Evolutionary conservation across 2,797 vertebrate genomes (phyloP).

Genomic region (Notamacropus eugenii): DNA sequence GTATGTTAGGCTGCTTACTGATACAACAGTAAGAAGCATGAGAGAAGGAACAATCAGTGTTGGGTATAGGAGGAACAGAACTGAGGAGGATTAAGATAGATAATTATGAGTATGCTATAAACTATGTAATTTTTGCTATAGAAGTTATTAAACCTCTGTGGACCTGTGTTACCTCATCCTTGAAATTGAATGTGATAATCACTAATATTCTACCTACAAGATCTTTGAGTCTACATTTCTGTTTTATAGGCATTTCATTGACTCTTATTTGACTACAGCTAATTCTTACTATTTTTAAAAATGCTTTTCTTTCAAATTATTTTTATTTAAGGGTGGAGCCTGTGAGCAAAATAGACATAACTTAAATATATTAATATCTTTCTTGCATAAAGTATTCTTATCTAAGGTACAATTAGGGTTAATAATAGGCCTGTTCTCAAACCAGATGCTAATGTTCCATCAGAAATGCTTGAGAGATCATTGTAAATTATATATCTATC

Average conservation of each 20-base stretch:
- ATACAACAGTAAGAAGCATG: too few relatives aligned
- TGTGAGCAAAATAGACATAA: not conserved
- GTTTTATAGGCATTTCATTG: not conserved
- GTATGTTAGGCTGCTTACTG: too few relatives aligned
- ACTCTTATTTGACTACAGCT: not conserved
- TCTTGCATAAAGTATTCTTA: not conserved
- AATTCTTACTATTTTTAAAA: not conserved
- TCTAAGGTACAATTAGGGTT: not conserved
- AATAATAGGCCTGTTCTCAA: not conserved
- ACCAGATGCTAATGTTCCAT: not conserved
- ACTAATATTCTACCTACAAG: too few relatives aligned
- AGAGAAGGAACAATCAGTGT: too few relatives aligned
- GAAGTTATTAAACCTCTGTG: too few relatives aligned
- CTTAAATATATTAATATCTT: not conserved
- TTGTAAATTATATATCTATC: not conserved
- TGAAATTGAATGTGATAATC: too few relatives aligned
- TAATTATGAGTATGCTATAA: too few relatives aligned
- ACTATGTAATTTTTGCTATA: too few relatives aligned
- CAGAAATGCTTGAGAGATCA: not conserved
- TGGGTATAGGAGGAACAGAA: too few relatives aligned
- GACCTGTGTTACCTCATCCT: too few relatives aligned
- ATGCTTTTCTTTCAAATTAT: not conserved
- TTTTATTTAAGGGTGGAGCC: not conserved
- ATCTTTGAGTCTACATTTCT: too few relatives aligned
- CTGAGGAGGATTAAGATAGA: too few relatives aligned